Base-by-base conservation (phyloP, 1,140 invertebrate genomes). In the Bombus affinis region DNA sequence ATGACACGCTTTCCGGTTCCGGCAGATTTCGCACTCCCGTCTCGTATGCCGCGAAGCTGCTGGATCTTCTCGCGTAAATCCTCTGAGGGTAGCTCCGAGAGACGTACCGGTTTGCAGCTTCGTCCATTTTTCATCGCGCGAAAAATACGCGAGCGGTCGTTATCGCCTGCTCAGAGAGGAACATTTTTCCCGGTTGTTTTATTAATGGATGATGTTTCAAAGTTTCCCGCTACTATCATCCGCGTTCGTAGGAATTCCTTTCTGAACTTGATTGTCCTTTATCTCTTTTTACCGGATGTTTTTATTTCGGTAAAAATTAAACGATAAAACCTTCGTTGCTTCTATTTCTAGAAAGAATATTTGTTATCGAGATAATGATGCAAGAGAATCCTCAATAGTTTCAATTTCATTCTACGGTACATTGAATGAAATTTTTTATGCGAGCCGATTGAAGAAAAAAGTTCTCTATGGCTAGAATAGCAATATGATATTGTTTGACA, bases 1-100 rank as follows among this genome's bases (percentile, higher is more conserved):
- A 91, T 91, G 88, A 91, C 90, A 84, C 86, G 89, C 85, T 91
- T 91, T 91, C 90, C 90, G 90, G 88, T 91, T 91, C 88, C 90
- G 90, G 88, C 90, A 91, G 90, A 89, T 91, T 91, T 88, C 83
- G 88, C 88, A 91, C 86, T 91, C 88, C 78, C 83, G 86, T 91
- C 90, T 91, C 90, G 90, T 91, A 83, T 85, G 73, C 84, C 77
- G 78, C 83, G 72, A 82, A 83, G 74, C 86, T 85, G 53, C 81
- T 71, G 83, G 74, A 91, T 90, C 86, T 81, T 88, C 86, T 78
- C 81, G 72, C 70, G 89, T 72, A 90, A 90, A 90, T 91, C 87
- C 89, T 85, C 70, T 39, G 59, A 82, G 81, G 83, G 57, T 80
- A 85, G 74, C 77, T 86, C 68, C 87, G 78, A 82, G 80, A 89